A percentile compares a stretch with the other conserved stretches of the same genome.
Evolutionary conservation across 2,888 invertebrate genomes (phyloP).

Genomic region (Hemithea aestivaria): DNA sequence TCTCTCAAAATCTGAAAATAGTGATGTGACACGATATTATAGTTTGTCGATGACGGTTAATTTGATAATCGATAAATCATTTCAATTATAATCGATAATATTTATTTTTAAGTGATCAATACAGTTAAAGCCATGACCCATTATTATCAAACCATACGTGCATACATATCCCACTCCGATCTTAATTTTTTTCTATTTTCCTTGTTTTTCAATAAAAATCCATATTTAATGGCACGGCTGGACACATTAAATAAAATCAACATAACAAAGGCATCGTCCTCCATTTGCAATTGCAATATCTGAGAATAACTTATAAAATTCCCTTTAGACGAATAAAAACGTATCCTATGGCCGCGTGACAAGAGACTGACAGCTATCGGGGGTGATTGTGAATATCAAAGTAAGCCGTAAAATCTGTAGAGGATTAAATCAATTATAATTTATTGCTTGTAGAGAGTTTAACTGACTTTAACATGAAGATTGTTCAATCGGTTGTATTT

Average conservation of each 20-base stretch:
- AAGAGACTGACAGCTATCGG: slow-evolving; percentile 65
- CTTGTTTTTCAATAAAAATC: too few relatives aligned
- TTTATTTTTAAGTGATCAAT: too few relatives aligned
- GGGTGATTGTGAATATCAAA: too few relatives aligned
- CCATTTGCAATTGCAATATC: slow-evolving; percentile 50
- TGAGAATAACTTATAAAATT: slow-evolving; percentile 50
- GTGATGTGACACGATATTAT: too few relatives aligned
- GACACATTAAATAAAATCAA: slow-evolving; percentile 7
- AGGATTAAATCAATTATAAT: slow-evolving; percentile 13
- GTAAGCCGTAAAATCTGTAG: slow-evolving; percentile 45
- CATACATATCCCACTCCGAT: too few relatives aligned
- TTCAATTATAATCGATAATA: too few relatives aligned
- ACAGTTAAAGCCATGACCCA: too few relatives aligned
- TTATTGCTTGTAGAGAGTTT: neutral
- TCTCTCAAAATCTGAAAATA: too few relatives aligned
- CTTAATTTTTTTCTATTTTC: too few relatives aligned
- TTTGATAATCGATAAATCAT: too few relatives aligned
- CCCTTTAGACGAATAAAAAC: slow-evolving; percentile 62
- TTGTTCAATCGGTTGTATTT: neutral
- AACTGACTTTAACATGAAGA: neutral
- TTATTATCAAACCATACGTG: too few relatives aligned
- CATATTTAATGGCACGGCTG: neutral
- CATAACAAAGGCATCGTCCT: slow-evolving; percentile 27
- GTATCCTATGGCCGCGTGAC: slow-evolving; percentile 51
- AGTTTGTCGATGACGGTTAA: too few relatives aligned